phyloP scores from a whole-genome alignment of 2,888 invertebrate species.

The Baccha elongata region DNA sequence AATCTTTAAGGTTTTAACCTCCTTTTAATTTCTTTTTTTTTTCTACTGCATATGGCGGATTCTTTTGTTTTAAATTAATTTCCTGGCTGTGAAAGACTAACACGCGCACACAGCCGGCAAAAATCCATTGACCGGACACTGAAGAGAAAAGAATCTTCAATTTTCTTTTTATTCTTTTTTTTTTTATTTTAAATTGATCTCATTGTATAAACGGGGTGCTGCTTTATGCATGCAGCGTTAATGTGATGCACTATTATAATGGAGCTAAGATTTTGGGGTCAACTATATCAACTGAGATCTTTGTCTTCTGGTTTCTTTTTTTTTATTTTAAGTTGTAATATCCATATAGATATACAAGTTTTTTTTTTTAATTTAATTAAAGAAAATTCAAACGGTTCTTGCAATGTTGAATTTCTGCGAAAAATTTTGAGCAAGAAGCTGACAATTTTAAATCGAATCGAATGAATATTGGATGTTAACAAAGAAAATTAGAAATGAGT shows the following conservation, averaged over 20 bases:
- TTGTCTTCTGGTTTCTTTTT: neutral
- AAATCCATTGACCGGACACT: constrained; percentile 63
- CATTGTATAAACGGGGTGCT: neutral
- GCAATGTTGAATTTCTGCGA: too few species aligned
- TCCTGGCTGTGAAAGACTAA: constrained; percentile 34
- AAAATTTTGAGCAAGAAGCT: too few species aligned
- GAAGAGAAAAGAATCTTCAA: constrained; percentile 49
- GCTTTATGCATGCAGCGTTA: constrained; percentile 13
- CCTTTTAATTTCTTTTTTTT: constrained; percentile 35
- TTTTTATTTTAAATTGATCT: constrained; percentile 41
- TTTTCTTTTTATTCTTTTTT: constrained; percentile 10
- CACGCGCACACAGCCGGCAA: neutral
- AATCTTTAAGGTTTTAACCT: constrained; percentile 59
- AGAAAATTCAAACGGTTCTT: too few species aligned
- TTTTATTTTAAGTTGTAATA: too few species aligned
- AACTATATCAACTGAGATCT: constrained; percentile 44
- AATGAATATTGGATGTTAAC: too few species aligned
- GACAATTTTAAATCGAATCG: too few species aligned
- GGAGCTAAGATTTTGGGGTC: constrained; percentile 46
- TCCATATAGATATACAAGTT: too few species aligned
- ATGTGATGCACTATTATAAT: constrained; percentile 27
- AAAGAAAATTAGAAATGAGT: too few species aligned
- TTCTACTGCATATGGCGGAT: constrained; percentile 21
- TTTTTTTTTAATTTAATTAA: too few species aligned
- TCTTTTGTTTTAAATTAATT: constrained; percentile 62